These are phyloP conservation scores for Caenorhabditis macrosperma DNA, from an alignment of 2,888 invertebrate species.

Conservation along the genomic window DNA sequence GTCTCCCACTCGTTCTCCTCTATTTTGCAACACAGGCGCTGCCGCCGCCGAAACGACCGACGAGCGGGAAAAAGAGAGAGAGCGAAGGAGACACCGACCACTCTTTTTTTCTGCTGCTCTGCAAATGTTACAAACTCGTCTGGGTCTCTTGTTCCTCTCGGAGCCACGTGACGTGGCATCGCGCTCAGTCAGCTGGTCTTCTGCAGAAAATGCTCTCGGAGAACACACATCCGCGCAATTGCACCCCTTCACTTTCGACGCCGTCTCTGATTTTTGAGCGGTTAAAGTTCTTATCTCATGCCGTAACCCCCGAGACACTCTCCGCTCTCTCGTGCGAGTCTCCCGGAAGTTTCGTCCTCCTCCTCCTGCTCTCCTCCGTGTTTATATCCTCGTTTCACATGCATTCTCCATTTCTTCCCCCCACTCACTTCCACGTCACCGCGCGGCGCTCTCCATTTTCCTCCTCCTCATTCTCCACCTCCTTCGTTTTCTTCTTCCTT, in stretches of 20 bases:
- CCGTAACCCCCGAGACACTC: background rate
- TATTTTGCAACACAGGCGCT: constrained; percentile 28
- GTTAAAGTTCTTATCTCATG: constrained; percentile 27
- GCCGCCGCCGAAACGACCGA: background rate
- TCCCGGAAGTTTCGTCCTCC: background rate
- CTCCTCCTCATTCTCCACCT: background rate
- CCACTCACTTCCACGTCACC: constrained; percentile 1
- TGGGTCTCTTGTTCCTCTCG: constrained; percentile 20
- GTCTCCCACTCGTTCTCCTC: background rate
- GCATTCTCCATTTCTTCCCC: background rate
- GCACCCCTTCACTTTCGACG: background rate
- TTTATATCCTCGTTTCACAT: background rate
- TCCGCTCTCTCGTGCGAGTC: background rate
- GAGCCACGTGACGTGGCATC: constrained; percentile 42
- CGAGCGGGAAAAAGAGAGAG: background rate
- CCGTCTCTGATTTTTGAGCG: constrained; percentile 34
- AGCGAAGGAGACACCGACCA: constrained; percentile 1
- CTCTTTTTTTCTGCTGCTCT: constrained; percentile 17
- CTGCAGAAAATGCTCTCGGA: constrained; percentile 20
- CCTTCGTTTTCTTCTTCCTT: background rate
- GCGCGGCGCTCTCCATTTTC: background rate
- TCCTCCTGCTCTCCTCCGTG: background rate
- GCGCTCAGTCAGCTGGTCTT: constrained; percentile 36
- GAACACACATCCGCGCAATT: constrained; percentile 18
- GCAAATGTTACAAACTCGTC: constrained; percentile 46